phyloP scores from a whole-genome alignment of 1,140 invertebrate species.

The Pogonus chalceus region DNA sequence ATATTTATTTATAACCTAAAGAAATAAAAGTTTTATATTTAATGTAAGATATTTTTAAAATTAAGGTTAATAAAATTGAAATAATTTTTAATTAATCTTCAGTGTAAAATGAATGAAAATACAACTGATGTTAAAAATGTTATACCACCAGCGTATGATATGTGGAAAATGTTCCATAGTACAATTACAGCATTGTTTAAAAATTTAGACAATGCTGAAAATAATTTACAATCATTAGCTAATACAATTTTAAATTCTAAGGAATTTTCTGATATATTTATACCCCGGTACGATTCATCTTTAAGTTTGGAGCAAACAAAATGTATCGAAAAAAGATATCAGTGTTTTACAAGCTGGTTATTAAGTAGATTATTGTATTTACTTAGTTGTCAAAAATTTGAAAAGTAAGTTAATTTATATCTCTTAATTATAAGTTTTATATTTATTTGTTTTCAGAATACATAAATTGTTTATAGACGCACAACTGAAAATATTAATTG shows the following conservation, averaged over 20 bases:
- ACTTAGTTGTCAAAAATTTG: conserved; percentile 38
- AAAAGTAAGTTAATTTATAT: conserved; percentile 29
- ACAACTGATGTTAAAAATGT: too few species aligned
- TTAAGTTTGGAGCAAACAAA: conserved; percentile 36
- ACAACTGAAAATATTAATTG: conserved; percentile 42
- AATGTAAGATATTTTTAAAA: too few species aligned
- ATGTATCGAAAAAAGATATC: conserved; percentile 31
- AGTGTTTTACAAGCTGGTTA: conserved; percentile 45
- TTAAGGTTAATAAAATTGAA: too few species aligned
- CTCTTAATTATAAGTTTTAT: conserved; percentile 7
- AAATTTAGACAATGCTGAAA: conserved; percentile 37
- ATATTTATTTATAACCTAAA: too few species aligned
- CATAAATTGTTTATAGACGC: conserved; percentile 39
- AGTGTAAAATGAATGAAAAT: too few species aligned
- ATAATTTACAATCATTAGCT: conserved; percentile 37
- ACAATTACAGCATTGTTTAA: conserved; percentile 40
- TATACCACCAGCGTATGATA: conserved; percentile 32
- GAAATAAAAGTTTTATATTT: too few species aligned
- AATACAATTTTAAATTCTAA: conserved; percentile 40
- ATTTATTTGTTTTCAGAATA: conserved; percentile 33
- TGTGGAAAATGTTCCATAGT: conserved; percentile 45
- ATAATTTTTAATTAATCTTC: too few species aligned
- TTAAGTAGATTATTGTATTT: conserved; percentile 45
- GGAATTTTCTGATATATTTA: conserved; percentile 41
- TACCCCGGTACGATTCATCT: conserved; percentile 33